Conservation (phyloP, 2,797 vertebrate species). For the Varecia variegata region DNA sequence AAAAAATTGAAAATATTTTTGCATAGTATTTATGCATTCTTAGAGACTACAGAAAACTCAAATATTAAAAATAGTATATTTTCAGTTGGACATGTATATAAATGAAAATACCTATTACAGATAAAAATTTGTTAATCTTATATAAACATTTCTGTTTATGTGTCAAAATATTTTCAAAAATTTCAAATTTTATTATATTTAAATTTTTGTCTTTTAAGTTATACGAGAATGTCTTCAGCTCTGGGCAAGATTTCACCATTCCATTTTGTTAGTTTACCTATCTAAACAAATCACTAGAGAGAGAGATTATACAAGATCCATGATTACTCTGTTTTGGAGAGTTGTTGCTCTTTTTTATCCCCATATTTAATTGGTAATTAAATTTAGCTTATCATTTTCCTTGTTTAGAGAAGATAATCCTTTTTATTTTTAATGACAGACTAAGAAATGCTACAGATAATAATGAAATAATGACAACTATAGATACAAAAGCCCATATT, state of each 20-base stretch:
- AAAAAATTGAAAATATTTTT: constrained; percentile 5
- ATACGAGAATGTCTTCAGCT: not conserved
- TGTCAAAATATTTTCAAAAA: not conserved
- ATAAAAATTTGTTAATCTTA: not conserved
- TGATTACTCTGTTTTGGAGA: not conserved
- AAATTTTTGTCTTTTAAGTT: not conserved
- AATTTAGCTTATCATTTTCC: not conserved
- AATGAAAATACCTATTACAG: not conserved
- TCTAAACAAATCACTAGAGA: not conserved
- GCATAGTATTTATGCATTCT: not conserved
- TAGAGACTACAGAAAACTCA: not conserved
- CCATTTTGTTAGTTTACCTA: not conserved
- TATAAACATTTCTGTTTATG: not conserved
- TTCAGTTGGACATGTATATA: not conserved
- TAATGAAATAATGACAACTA: not conserved
- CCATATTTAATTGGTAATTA: constrained; percentile 12
- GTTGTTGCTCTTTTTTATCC: not conserved
- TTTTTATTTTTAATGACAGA: constrained; percentile 17
- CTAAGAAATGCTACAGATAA: not conserved
- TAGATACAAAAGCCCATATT: not conserved
- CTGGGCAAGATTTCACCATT: not conserved
- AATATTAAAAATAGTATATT: not conserved
- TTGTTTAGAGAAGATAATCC: not conserved
- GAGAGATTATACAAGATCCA: not conserved
- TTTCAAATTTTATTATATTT: not conserved